phyloP scores from a whole-genome alignment of 2,113 vertebrate species.

The Hemiprocne comata region DNA sequence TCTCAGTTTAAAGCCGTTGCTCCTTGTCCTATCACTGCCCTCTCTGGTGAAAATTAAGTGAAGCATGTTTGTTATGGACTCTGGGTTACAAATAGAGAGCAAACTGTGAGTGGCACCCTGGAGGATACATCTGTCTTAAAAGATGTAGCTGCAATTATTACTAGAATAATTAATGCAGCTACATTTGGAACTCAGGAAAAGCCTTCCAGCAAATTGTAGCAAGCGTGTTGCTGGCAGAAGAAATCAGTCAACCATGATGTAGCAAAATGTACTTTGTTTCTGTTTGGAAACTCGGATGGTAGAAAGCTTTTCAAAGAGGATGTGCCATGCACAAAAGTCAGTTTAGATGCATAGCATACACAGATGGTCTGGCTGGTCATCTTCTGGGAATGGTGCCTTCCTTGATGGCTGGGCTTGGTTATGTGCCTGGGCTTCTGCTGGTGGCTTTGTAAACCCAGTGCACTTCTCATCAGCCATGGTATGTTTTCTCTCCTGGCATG shows the following conservation, averaged over 20 bases:
- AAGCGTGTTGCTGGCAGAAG: not conserved
- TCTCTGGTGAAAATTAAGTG: not conserved
- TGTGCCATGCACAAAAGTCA: too few species aligned
- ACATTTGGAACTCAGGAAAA: not conserved
- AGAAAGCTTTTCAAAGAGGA: not conserved
- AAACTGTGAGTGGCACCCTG: not conserved
- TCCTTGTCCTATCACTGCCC: too few species aligned
- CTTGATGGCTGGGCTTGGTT: not conserved
- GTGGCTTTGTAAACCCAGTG: not conserved
- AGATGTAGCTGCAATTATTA: accelerated
- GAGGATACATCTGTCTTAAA: not conserved
- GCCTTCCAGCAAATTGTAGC: not conserved
- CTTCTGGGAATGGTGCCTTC: not conserved
- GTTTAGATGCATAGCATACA: not conserved
- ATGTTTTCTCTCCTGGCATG: not conserved
- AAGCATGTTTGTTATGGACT: accelerated
- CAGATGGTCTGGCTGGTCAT: not conserved
- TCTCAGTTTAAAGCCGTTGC: too few species aligned
- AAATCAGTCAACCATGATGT: not conserved
- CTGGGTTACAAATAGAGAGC: not conserved
- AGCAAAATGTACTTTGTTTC: not conserved
- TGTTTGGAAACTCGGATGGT: not conserved
- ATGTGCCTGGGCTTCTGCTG: not conserved
- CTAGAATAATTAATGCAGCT: not conserved
- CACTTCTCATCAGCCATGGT: not conserved